These are phyloP conservation scores for Chromoteleia sp. DNA, from an alignment of 2,888 invertebrate species.

Conservation along the genomic window DNA sequence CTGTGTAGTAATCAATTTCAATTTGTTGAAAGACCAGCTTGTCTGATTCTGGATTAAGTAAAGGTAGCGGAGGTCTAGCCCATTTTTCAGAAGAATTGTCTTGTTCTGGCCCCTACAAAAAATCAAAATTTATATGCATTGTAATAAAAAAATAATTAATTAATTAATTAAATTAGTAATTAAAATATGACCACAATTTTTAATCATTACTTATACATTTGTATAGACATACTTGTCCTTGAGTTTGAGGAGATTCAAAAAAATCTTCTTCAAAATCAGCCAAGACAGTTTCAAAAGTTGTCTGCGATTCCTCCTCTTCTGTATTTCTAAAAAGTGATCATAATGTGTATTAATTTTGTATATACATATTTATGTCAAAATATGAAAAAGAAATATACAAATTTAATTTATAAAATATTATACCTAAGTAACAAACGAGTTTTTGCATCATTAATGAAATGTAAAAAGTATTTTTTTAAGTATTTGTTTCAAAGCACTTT, in stretches of 20 bases:
- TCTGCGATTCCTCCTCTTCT: conserved; percentile 87
- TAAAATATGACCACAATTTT: neutral
- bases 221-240: conserved; percentile 84
- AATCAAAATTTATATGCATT: conserved; percentile 14
- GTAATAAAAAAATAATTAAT: no score
- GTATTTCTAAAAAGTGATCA: conserved; percentile 7
- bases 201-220: no score
- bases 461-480: no score
- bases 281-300: conserved; percentile 89
- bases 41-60: conserved; percentile 89
- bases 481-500: no score
- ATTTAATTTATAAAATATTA: no score
- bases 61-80: conserved; percentile 90
- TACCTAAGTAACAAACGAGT: no score
- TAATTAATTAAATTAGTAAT: no score
- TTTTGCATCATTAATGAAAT: no score
- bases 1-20: conserved; percentile 96
- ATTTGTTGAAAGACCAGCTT: conserved; percentile 95
- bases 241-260: conserved; percentile 82
- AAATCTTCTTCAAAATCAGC: conserved; percentile 86
- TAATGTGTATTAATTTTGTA: neutral
- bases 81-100: conserved; percentile 89
- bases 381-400: conserved; percentile 16
- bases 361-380: neutral
- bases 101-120: conserved; percentile 88